Evolutionary conservation across 2,888 invertebrate genomes (phyloP).

Genomic region (Erebia ligea): DNA sequence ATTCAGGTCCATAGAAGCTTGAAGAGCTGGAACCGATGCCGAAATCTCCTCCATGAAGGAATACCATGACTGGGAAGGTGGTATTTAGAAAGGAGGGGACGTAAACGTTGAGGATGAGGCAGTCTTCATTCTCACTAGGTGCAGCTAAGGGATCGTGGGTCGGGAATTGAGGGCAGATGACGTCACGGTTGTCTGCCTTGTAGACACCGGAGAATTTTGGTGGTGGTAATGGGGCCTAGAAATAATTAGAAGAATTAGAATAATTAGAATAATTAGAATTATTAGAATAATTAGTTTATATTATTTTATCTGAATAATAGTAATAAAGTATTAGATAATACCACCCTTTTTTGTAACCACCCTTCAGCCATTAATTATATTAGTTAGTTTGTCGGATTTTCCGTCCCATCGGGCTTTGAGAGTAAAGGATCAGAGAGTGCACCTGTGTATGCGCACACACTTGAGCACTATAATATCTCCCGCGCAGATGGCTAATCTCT

Average conservation of each 20-base stretch:
- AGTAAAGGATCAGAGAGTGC: too few species aligned
- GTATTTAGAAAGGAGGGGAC: constrained; percentile 57
- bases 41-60: constrained; percentile 79
- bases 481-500: too few species aligned
- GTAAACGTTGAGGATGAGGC: constrained; percentile 73
- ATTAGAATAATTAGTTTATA: too few species aligned
- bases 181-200: constrained; percentile 64
- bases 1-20: constrained; percentile 72
- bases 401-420: too few species aligned
- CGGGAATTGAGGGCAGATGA: constrained; percentile 71
- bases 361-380: too few species aligned
- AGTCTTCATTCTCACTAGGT: constrained; percentile 75
- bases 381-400: too few species aligned
- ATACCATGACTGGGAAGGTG: constrained; percentile 71
- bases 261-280: too few species aligned
- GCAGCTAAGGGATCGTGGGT: constrained; percentile 66
- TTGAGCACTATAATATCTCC: too few species aligned
- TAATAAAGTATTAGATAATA: too few species aligned
- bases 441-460: too few species aligned
- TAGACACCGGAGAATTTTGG: constrained; percentile 60
- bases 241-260: constrained; percentile 26
- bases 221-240: constrained; percentile 66
- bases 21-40: constrained; percentile 72
- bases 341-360: too few species aligned
- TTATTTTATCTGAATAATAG: too few species aligned